These are phyloP conservation scores for Drosophila affinis DNA, from an alignment of 2,888 invertebrate genomes.

Conservation along the genomic window DNA sequence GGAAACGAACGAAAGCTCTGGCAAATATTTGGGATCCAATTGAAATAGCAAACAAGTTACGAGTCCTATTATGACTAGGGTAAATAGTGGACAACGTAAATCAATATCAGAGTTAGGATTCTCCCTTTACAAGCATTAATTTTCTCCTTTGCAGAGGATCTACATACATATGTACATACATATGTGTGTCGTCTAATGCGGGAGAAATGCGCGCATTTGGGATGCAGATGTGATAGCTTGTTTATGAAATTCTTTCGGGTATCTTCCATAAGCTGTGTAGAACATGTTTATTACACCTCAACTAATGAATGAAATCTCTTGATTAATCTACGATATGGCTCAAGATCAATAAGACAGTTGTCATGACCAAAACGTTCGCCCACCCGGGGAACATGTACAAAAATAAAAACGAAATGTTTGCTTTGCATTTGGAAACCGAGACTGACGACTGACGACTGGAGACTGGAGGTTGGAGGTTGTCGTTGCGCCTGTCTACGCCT, in stretches of 20 bases:
- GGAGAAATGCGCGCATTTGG: too few species aligned
- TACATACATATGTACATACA: too few species aligned
- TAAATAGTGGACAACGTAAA: too few species aligned
- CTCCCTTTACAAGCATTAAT: too few species aligned
- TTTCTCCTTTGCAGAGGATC: too few species aligned
- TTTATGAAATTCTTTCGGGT: too few species aligned
- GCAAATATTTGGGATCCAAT: slow-evolving; percentile 23
- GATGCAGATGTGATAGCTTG: too few species aligned
- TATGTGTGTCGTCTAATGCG: too few species aligned
- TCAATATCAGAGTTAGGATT: too few species aligned
- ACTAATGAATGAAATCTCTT: slow-evolving; percentile 30
- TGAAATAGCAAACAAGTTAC: slow-evolving; percentile 6
- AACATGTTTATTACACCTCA: slow-evolving; percentile 1
- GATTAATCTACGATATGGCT: slow-evolving; percentile 45
- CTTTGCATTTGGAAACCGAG: slow-evolving; percentile 34
- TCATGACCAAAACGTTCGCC: slow-evolving; percentile 66
- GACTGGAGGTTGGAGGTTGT: slow-evolving; percentile 49
- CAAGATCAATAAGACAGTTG: slow-evolving; percentile 55
- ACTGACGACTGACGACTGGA: slow-evolving; percentile 19
- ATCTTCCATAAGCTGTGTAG: neutral
- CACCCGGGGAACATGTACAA: slow-evolving; percentile 39
- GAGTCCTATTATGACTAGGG: neutral
- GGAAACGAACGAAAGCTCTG: slow-evolving; percentile 29
- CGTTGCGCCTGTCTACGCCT: slow-evolving; percentile 64
- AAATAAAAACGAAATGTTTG: slow-evolving; percentile 40